Base-by-base conservation (phyloP, 2,888 invertebrate genomes). In the Sesia apiformis region DNA sequence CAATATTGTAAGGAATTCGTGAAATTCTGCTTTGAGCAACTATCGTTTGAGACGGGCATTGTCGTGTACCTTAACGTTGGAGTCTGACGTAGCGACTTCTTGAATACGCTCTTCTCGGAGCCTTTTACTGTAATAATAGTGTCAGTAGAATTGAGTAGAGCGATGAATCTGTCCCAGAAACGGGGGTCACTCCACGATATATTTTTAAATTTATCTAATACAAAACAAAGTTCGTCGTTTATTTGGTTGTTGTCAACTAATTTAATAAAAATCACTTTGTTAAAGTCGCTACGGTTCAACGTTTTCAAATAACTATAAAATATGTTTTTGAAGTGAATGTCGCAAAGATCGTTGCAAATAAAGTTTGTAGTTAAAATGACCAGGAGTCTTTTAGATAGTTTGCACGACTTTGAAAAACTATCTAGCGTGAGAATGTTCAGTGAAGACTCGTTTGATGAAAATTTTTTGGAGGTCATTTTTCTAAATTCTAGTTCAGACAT, bases 81-180 rank as follows among this genome's bases (percentile, higher is more conserved):
- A 60, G 82, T 83, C 65, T 86, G 83, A 54, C 87, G 80, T 72
- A 88, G 78, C 58, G 88, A 81, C 68, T 88, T 89, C 70, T 87
- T 91, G 74, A 91, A 91, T 63, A 85, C 83, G 65, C 90, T 84
- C 63, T 82, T 85, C 58, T 89, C 81, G 55, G 84, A 74, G 60
- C 80, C 74, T 74, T 83, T 83, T 56, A 89, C 77, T 23, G 89
- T 91, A 58, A 91, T 90, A 73, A 89, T 87, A 59, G 88, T 89
- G 65, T 89, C 89, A 40, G 88, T 89, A 4, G 94, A 93, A 77
- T 95, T 95, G 51, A 95, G 94, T 89, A 96, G 92, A 57, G 94
- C 92, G 74, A 94, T 91, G 60, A 97, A 90, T 78, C 94, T 94
- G 68, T 95, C 95, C 96, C 96, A 97, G 84, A 97, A 97, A 61